A percentile compares a stretch with the other conserved stretches of the same genome.
phyloP scores from a whole-genome alignment of 2,113 vertebrate genomes.

The Syngnathus typhle region DNA sequence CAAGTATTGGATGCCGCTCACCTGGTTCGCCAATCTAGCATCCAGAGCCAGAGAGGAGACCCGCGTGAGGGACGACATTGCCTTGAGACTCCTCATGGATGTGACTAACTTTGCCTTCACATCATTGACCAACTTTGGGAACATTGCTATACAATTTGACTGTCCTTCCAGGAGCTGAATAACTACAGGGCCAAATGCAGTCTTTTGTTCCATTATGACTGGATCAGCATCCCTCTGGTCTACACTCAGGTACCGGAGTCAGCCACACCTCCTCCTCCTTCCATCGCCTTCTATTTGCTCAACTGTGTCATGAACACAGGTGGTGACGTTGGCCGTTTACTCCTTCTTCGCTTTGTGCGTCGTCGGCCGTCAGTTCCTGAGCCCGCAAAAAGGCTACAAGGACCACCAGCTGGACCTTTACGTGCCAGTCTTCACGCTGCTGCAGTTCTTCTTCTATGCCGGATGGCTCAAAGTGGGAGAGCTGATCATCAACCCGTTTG shows the following conservation, averaged over 20 bases:
- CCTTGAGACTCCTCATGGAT: conserved; percentile 82
- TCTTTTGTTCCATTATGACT: conserved; percentile 86
- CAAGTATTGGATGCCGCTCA: conserved; percentile 89
- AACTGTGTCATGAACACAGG: conserved; percentile 56
- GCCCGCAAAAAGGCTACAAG: conserved; percentile 59
- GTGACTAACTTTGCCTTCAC: conserved; percentile 57
- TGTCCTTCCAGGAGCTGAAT: conserved; percentile 78
- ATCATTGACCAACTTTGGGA: too few relatives aligned
- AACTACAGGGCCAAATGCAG: conserved; percentile 84
- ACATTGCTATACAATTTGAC: not conserved
- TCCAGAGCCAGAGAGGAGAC: conserved; percentile 76
- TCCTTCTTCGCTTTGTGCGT: conserved; percentile 83
- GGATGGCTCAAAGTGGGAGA: conserved; percentile 91
- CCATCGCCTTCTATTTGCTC: not conserved
- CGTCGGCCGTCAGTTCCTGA: conserved; percentile 81
- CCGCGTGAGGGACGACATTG: conserved; percentile 75
- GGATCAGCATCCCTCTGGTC: conserved; percentile 88
- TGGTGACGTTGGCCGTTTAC: conserved; percentile 83
- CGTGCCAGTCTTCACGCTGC: conserved; percentile 78
- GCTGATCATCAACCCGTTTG: conserved; percentile 86
- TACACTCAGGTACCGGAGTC: conserved; percentile 77
- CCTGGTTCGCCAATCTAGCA: conserved; percentile 85
- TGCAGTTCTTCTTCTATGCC: conserved; percentile 88
- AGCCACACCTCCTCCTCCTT: not conserved
- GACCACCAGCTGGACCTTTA: conserved; percentile 76